phyloP scores from a whole-genome alignment of 2,888 invertebrate genomes.

The Tetramorium bicarinatum region DNA sequence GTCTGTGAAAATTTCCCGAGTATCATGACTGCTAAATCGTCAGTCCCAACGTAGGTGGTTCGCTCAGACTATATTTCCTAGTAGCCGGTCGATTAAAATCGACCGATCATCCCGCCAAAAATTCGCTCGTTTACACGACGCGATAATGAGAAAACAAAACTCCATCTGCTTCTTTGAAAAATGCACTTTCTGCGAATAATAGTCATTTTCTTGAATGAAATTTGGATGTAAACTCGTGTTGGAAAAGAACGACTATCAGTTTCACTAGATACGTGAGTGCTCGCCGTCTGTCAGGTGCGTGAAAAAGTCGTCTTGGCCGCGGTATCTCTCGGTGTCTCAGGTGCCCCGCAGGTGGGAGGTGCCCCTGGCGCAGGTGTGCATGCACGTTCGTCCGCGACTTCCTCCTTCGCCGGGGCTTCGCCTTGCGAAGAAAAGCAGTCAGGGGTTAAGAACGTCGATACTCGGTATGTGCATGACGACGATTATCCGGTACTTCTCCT shows the following conservation, averaged over 20 bases:
- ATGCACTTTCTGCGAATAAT: background rate
- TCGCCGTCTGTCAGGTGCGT: slow-evolving; percentile 66
- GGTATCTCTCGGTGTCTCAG: slow-evolving; percentile 76
- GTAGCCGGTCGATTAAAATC: background rate
- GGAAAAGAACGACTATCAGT: background rate
- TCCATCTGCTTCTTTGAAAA: background rate
- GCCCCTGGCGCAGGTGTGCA: slow-evolving; percentile 70
- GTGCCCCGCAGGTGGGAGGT: slow-evolving; percentile 82
- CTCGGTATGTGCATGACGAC: slow-evolving; percentile 62
- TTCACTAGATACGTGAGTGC: slow-evolving; percentile 23
- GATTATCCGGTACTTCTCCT: slow-evolving; percentile 73
- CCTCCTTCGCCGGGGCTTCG: slow-evolving; percentile 64
- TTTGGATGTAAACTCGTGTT: background rate
- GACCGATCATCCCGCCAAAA: background rate
- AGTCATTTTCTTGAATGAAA: background rate
- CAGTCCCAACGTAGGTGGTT: background rate
- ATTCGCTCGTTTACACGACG: background rate
- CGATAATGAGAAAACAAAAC: background rate
- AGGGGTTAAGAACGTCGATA: slow-evolving; percentile 61
- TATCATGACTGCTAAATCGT: background rate
- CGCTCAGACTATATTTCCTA: background rate
- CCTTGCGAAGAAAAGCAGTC: slow-evolving; percentile 21
- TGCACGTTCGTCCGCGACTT: slow-evolving; percentile 73
- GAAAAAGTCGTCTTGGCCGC: slow-evolving; percentile 57
- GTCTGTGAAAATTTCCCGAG: background rate